These are phyloP conservation scores for Sylvia atricapilla DNA, from an alignment of 2,113 vertebrate species.

Conservation along the genomic window DNA sequence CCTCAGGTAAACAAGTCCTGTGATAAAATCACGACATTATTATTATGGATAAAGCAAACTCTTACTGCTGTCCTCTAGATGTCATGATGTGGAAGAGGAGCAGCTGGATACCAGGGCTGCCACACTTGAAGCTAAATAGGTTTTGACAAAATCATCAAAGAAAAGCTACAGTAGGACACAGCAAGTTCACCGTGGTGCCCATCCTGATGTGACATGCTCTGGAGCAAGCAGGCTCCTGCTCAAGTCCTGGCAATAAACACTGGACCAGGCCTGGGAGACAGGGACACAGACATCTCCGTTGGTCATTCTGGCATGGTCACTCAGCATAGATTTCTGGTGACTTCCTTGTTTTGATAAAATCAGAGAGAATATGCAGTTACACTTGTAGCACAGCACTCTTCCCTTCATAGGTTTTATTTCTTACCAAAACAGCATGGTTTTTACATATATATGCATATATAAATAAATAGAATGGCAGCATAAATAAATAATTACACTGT, in stretches of 20 bases:
- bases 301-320: not conserved
- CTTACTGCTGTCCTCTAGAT: not conserved
- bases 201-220: not conserved
- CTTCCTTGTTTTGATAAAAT: not conserved
- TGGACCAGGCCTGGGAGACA: not conserved
- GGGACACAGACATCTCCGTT: accelerated
- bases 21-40: not conserved
- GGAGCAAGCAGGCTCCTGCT: not conserved
- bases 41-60: not conserved
- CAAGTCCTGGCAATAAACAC: not conserved
- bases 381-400: not conserved
- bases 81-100: not conserved
- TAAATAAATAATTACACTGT: not conserved
- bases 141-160: not conserved
- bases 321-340: not conserved
- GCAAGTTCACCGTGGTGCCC: not conserved
- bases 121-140: not conserved
- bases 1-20: not conserved
- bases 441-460: not conserved
- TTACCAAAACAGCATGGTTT: not conserved
- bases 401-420: not conserved
- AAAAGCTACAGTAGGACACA: not conserved
- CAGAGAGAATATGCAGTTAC: not conserved
- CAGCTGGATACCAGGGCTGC: not conserved
- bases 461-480: not conserved